Evolutionary conservation across 2,888 invertebrate species (phyloP), one percentile per base, ranked within the genome.

Genomic region (Alloplasta piceator): DNA sequence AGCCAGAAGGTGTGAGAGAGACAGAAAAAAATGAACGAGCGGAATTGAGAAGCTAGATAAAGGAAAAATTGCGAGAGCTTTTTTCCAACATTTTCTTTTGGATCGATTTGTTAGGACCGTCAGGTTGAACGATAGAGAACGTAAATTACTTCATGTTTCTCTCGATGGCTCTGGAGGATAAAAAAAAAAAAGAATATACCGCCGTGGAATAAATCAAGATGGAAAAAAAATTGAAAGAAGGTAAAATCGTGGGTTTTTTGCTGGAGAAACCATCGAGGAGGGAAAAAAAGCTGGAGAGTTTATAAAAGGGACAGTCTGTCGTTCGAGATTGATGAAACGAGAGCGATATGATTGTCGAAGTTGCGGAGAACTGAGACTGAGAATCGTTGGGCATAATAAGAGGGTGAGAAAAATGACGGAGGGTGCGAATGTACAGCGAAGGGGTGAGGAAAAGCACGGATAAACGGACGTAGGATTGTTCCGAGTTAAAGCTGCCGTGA

Each of bases 401-500:
- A 43, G 77, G 73, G 4, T 46, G 75, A 55, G 52, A 71, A 39
- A 68, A 71, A 56, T 39, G 48, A 26, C 26, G 43, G 52, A 43
- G 67, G 50, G 63, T 50, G 46, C 16, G 70, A 39, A 60, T 50
- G 39, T 14, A 79, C 39, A 61, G 36, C 12, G 26, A 46, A 14
- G 55, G 48, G 39, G 46, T 36, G 14, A 38, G 55, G 12, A 38
- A 39, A 16, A 39, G 73, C 48, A 48, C 41, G 75, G 78, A 70
- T 60, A 46, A 67, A 36, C 76, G 60, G 66, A 56, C 66, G 48
- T 9, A 26, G 60, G 68, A 79, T 75, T 75, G 70, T 70, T 68
- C 50, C 52, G 58, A 75, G 68, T 79, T 83, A 71, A 61, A 80
- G 77, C 67, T 82, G 58, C 52, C 39, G 58, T 56, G 72, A 73